Conservation (phyloP, 2,888 invertebrate species). For the Sphaeridia pumilis region DNA sequence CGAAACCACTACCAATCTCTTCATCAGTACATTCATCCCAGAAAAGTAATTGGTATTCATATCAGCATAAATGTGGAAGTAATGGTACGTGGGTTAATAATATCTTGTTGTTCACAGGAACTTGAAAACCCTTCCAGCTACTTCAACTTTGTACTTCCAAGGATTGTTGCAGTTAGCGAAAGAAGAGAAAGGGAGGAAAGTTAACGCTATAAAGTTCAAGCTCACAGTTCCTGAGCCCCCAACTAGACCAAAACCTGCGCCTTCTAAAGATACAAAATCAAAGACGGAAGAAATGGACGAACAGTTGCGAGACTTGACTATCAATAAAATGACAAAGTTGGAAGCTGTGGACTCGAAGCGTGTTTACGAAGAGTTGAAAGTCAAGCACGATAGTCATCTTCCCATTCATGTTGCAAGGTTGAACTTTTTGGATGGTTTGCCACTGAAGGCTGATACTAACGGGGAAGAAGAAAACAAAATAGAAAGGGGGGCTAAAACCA, state of each 20-base stretch:
- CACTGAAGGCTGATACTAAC: slow-evolving; percentile 15
- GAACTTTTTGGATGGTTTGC: slow-evolving; percentile 54
- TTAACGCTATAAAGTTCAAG: slow-evolving; percentile 40
- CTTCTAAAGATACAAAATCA: slow-evolving; percentile 42
- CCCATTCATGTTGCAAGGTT: slow-evolving; percentile 68
- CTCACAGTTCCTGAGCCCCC: slow-evolving; percentile 51
- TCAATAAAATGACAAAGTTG: slow-evolving; percentile 70
- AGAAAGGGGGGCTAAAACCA: slow-evolving; percentile 17
- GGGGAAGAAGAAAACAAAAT: slow-evolving; percentile 14
- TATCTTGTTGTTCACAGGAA: slow-evolving; percentile 33
- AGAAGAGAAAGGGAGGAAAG: slow-evolving; percentile 73
- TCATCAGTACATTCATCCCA: slow-evolving; percentile 60
- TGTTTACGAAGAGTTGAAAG: slow-evolving; percentile 62
- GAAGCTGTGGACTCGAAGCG: slow-evolving; percentile 44
- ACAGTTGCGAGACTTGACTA: slow-evolving; percentile 70
- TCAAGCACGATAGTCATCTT: slow-evolving; percentile 60
- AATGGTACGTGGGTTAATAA: not conserved
- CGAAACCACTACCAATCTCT: slow-evolving; percentile 58
- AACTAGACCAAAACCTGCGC: slow-evolving; percentile 33
- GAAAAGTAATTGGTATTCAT: slow-evolving; percentile 60
- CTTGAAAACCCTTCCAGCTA: slow-evolving; percentile 38
- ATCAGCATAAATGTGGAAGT: not conserved
- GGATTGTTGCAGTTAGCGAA: slow-evolving; percentile 68
- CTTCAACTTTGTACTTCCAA: slow-evolving; percentile 51
- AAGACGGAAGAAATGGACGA: slow-evolving; percentile 72